These are phyloP conservation scores for Cheilinus undulatus DNA, from an alignment of 2,113 vertebrate species.

Conservation along the genomic window DNA sequence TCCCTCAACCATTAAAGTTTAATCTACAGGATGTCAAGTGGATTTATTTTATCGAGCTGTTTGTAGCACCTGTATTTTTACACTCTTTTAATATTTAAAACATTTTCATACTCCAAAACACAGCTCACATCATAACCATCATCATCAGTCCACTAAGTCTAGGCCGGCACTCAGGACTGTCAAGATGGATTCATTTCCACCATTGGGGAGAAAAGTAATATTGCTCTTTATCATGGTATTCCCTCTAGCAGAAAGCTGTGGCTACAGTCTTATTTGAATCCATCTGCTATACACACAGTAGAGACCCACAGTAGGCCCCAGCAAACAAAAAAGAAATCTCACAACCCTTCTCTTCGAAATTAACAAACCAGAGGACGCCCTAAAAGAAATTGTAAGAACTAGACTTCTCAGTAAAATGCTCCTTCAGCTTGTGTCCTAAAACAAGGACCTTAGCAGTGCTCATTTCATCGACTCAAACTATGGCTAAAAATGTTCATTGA, in stretches of 20 bases:
- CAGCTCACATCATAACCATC: conserved; percentile 1
- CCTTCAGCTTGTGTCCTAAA: too few species aligned
- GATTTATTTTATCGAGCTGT: conserved; percentile 62
- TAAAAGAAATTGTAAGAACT: too few species aligned
- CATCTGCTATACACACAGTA: conserved; percentile 23
- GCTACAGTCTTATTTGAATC: conserved; percentile 1
- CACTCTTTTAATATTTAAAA: conserved; percentile 63
- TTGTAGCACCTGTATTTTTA: conserved; percentile 62
- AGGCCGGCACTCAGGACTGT: neutral
- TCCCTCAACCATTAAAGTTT: conserved; percentile 68
- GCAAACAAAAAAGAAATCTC: too few species aligned
- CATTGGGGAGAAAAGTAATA: neutral
- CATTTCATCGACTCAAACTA: too few species aligned
- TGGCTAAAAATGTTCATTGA: too few species aligned
- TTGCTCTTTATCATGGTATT: conserved; percentile 9
- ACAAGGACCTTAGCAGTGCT: too few species aligned
- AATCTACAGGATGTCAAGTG: conserved; percentile 61
- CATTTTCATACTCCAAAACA: conserved; percentile 25
- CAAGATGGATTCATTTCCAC: conserved; percentile 7
- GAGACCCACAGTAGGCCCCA: too few species aligned
- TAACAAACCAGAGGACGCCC: too few species aligned
- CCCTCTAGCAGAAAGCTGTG: conserved; percentile 6
- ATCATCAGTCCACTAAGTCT: conserved; percentile 7
- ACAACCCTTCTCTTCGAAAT: too few species aligned
- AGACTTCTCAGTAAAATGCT: too few species aligned